Evolutionary conservation across 2,113 vertebrate genomes (phyloP).

Genomic region (Oncorhynchus kisutch): DNA sequence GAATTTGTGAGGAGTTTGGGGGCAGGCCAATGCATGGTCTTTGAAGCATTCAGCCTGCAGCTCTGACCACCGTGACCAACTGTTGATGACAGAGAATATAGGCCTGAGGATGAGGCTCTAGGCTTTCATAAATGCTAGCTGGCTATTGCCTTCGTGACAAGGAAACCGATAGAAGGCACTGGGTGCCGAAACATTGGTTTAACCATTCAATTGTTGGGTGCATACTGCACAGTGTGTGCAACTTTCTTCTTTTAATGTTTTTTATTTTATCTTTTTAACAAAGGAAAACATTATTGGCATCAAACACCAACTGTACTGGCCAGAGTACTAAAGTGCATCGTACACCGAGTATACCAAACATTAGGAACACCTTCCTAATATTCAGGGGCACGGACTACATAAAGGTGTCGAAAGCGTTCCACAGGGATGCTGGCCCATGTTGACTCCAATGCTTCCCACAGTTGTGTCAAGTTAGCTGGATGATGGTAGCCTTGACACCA

Average conservation of each 20-base stretch:
- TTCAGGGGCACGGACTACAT: no score
- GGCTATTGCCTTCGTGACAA: background rate
- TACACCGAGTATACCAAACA: no score
- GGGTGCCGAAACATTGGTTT: background rate
- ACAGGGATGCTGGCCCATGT: no score
- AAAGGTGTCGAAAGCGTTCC: no score
- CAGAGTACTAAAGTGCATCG: no score
- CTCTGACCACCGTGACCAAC: slow-evolving; percentile 21
- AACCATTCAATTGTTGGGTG: background rate
- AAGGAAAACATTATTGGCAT: no score
- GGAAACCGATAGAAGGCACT: background rate
- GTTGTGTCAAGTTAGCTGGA: background rate
- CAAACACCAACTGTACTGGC: no score
- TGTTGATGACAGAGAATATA: background rate
- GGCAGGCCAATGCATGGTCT: background rate
- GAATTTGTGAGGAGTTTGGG: slow-evolving; percentile 37
- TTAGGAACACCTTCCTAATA: background rate
- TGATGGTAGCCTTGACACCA: background rate
- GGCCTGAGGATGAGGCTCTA: background rate
- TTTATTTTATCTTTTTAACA: no score
- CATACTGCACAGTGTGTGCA: no score
- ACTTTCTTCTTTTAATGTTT: no score
- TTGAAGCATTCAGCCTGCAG: slow-evolving; percentile 14
- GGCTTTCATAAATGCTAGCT: background rate
- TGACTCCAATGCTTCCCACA: background rate